Conservation (phyloP, 2,797 vertebrate species). For the Lepilemur septentrionalis region DNA sequence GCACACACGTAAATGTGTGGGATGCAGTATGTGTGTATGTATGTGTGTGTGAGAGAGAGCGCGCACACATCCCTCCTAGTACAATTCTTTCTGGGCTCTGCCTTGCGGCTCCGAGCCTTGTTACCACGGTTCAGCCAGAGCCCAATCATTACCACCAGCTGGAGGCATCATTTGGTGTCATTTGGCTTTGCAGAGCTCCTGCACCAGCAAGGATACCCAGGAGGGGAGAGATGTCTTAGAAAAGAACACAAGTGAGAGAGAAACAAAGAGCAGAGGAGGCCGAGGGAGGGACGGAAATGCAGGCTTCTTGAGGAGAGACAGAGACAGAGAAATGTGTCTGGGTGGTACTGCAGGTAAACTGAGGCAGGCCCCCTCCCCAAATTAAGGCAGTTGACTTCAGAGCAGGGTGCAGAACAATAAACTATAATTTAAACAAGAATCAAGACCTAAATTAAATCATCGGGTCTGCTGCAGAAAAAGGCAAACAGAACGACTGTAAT, state of each 20-base stretch:
- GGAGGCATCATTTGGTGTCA: conserved; percentile 56
- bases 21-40: background rate
- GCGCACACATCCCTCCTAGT: background rate
- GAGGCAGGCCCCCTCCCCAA: background rate
- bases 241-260: conserved; percentile 37
- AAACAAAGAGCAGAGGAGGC: conserved; percentile 38
- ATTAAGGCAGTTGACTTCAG: conserved; percentile 90
- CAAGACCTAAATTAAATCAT: conserved; percentile 89
- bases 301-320: background rate
- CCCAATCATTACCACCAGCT: conserved; percentile 24
- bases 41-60: background rate
- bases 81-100: background rate
- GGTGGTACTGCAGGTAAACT: background rate
- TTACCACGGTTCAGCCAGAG: background rate
- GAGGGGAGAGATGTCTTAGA: conserved; percentile 42
- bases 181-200: conserved; percentile 39
- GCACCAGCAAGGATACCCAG: background rate
- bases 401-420: conserved; percentile 89
- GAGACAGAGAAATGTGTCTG: background rate
- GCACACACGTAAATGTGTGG: background rate
- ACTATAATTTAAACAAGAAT: conserved; percentile 91
- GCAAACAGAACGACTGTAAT: conserved; percentile 80
- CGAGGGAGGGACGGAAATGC: background rate
- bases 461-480: conserved; percentile 82
- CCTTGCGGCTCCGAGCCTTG: background rate